A percentile compares a stretch with the other conserved stretches of the same genome.
Conservation (phyloP, 92 coral and sea anemone genomes). For the Actinostola sp. region DNA sequence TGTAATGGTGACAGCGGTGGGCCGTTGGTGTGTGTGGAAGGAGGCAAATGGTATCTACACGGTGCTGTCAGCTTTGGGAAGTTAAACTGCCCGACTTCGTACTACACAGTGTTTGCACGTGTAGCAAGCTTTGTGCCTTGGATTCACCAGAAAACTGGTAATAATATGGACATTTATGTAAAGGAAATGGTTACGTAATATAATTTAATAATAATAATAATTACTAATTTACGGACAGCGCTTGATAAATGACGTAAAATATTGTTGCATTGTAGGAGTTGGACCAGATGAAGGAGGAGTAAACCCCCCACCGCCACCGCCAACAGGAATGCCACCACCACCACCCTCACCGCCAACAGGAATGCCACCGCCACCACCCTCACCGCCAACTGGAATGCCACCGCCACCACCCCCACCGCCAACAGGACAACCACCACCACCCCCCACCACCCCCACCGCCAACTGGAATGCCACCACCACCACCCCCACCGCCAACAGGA, state of each 20-base stretch:
- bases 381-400: constrained; percentile 1
- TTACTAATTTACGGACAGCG: too few species aligned
- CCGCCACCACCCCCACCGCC: background rate
- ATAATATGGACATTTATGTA: too few species aligned
- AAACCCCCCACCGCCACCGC: background rate
- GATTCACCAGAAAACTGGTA: constrained; percentile 38
- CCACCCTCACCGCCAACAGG: background rate
- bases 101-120: constrained; percentile 70
- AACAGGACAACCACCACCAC: background rate
- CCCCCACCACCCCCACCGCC: constrained; percentile 10
- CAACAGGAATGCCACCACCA: background rate
- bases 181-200: too few species aligned
- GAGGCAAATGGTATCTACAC: constrained; percentile 69
- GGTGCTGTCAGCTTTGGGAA: constrained; percentile 80
- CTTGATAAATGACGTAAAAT: background rate
- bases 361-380: background rate
- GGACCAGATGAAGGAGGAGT: background rate
- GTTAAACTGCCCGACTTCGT: constrained; percentile 61
- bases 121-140: constrained; percentile 57
- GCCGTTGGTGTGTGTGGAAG: constrained; percentile 65
- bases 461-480: background rate
- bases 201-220: too few species aligned
- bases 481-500: constrained; percentile 6
- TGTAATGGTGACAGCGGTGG: constrained; percentile 86
- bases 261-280: background rate